Base-by-base conservation (phyloP, 2,797 vertebrate species). In the Coregonus suidteri region DNA sequence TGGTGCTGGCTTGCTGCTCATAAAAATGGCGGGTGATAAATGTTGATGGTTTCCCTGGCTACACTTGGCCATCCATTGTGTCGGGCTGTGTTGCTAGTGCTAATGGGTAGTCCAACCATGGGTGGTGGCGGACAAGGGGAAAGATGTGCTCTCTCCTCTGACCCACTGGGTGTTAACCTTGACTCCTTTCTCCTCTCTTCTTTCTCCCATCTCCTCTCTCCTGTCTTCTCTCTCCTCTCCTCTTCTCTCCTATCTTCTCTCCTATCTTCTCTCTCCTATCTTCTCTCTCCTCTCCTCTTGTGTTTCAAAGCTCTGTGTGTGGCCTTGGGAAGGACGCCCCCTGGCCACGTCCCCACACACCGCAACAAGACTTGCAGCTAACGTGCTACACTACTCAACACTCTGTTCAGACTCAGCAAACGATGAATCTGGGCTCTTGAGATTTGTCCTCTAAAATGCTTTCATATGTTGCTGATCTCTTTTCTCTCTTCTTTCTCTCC, bases 11-110 rank as follows among this genome's bases (percentile, higher is more conserved):
- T 88, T 85, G 81, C 13, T 89, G 81, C 90, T 77, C 83, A 78
- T 85, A 76, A 64, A 88, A 91, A 93, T 93, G 83, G 84, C 81
- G 79, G 81, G 85, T 83, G 91, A 94, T 92, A 91, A 92, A 88
- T 79, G 20, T 90, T 91, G 91, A 93, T 92, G 88, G 87, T 88
- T 92, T 88, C 88, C 90, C 87, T 88, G 88, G 87, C 79, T 41
- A 13, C 72, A 51, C 25, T 59, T 64, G 1, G 35, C 35, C 37
- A 18, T 5, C 3, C 53, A 47, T 20, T 15, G 35, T 41, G 37
- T 37, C 18, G 77, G 51, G 74, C 47, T 35, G 78, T 74, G 71
- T 66, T 66, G 78, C 74, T 81, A 81, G 71, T 74, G 79, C 52
- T 72, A 47, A 70, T 66, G 25, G 6, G 25, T 59, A 59, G 41